These are phyloP conservation scores for Trachelus tabidus DNA, from an alignment of 2,888 invertebrate species.

Conservation along the genomic window DNA sequence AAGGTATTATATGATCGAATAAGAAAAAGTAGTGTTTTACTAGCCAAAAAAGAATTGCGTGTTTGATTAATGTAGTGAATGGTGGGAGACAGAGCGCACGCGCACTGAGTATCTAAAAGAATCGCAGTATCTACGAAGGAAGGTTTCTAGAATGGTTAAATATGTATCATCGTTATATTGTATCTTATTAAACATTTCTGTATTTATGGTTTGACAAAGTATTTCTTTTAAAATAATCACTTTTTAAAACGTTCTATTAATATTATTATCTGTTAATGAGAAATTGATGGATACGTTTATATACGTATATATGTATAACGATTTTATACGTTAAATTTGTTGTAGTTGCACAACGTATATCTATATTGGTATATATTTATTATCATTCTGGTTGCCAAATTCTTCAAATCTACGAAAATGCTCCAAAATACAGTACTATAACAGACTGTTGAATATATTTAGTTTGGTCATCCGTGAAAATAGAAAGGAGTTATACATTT, in stretches of 20 bases:
- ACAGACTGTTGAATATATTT: not conserved
- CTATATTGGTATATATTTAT: not conserved
- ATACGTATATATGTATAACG: not conserved
- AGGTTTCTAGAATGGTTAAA: conserved; percentile 4
- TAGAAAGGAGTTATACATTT: too few relatives aligned
- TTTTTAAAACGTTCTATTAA: not conserved
- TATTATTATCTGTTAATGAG: not conserved
- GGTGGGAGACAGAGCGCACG: not conserved
- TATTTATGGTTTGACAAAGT: not conserved
- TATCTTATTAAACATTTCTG: not conserved
- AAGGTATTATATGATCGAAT: not conserved
- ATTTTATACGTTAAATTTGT: not conserved
- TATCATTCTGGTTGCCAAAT: not conserved
- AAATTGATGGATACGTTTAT: not conserved
- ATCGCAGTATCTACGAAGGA: not conserved
- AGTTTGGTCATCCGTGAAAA: not conserved
- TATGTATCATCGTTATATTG: not conserved
- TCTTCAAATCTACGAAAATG: not conserved
- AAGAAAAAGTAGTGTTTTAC: not conserved
- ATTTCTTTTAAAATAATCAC: not conserved
- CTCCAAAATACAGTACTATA: not conserved
- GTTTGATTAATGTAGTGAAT: not conserved
- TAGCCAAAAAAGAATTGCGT: not conserved
- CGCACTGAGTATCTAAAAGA: not conserved
- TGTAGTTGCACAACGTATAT: not conserved